phyloP scores from a whole-genome alignment of 2,888 invertebrate genomes.

The Calameuta filiformis region DNA sequence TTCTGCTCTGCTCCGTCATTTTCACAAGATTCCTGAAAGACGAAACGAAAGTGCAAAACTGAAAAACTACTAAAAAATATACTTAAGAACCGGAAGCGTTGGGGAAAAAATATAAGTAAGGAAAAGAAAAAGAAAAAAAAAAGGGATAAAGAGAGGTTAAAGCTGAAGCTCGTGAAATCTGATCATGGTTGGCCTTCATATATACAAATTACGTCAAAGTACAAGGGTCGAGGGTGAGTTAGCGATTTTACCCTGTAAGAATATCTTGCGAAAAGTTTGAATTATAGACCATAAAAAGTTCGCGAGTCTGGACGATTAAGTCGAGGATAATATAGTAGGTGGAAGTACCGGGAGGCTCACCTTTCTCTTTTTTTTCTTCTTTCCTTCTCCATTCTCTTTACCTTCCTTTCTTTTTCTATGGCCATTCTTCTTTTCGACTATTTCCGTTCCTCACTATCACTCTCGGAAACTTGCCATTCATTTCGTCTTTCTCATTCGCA shows the following conservation, averaged over 20 bases:
- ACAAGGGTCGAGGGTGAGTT: neutral
- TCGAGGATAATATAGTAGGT: conserved; percentile 43
- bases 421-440: neutral
- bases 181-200: neutral
- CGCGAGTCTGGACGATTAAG: conserved; percentile 54
- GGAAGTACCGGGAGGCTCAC: neutral
- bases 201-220: neutral
- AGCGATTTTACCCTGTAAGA: conserved; percentile 1
- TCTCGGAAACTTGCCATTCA: neutral
- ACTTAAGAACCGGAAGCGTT: too few species aligned
- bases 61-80: too few species aligned
- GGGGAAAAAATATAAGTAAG: too few species aligned
- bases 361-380: neutral
- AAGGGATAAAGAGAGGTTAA: too few species aligned
- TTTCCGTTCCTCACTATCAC: neutral
- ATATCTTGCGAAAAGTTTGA: conserved; percentile 43
- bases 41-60: too few species aligned
- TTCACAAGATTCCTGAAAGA: too few species aligned
- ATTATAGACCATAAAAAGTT: conserved; percentile 57
- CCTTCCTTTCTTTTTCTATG: neutral
- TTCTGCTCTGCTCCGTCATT: too few species aligned
- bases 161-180: too few species aligned
- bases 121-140: too few species aligned
- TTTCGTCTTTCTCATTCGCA: conserved; percentile 11
- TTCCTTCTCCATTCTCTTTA: neutral